Evolutionary conservation across 2,888 invertebrate species (phyloP).

Genomic region (Villa cingulata): DNA sequence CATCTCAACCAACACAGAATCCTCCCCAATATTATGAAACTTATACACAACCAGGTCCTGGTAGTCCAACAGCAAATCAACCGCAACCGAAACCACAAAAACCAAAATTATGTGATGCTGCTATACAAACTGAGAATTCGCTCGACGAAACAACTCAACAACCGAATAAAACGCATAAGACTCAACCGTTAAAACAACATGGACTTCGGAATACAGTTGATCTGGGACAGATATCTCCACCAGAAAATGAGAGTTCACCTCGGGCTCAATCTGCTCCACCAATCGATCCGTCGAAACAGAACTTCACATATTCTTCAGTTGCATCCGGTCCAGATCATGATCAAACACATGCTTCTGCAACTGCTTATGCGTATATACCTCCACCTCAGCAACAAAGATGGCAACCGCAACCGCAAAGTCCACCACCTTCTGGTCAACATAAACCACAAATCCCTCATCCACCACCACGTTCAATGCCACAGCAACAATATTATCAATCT

Average conservation of each 20-base stretch:
- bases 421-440: conserved; percentile 3
- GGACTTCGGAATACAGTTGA: conserved; percentile 66
- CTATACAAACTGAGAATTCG: conserved; percentile 35
- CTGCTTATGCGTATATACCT: background rate
- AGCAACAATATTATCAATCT: conserved; percentile 4
- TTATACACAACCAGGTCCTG: conserved; percentile 16
- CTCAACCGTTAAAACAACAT: conserved; percentile 44
- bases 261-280: conserved; percentile 73
- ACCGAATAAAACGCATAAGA: background rate
- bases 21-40: conserved; percentile 17
- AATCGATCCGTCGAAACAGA: conserved; percentile 32
- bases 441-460: background rate
- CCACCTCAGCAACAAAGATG: conserved; percentile 20
- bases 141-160: conserved; percentile 16
- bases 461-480: conserved; percentile 5
- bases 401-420: conserved; percentile 7
- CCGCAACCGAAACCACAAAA: conserved; percentile 24
- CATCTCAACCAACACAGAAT: conserved; percentile 15
- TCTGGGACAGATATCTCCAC: conserved; percentile 51
- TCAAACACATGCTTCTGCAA: background rate
- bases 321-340: background rate
- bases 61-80: conserved; percentile 14
- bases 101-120: conserved; percentile 31
- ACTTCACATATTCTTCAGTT: conserved; percentile 10
- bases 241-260: conserved; percentile 42